Evolutionary conservation across 2,797 vertebrate species (phyloP), one percentile per base, ranked within the genome.

Genomic region (Triplophysa bombifrons): DNA sequence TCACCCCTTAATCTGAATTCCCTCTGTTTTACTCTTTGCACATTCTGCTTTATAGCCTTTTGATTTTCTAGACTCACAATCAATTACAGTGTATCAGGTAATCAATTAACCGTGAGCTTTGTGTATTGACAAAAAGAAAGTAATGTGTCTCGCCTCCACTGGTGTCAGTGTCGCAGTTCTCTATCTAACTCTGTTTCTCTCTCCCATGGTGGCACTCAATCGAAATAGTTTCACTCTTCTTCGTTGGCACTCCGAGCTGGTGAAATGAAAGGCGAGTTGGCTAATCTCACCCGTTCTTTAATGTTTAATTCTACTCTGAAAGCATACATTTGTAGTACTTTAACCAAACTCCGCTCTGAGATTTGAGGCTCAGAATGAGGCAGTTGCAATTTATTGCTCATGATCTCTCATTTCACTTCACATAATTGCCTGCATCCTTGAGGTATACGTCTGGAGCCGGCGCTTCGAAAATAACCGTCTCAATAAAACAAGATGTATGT

Each of bases 51-150:
- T 68, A 67, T 76, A 79, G 80, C 34, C 74, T 72, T 74, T 81
- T 72, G 20, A 78, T 80, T 82, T 71, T 67, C 58, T 75, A 84
- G 77, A 84, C 55, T 84, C 80, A 22, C 75, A 85, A 85, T 86
- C 82, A 84, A 82, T 87, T 60, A 80, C 74, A 76, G 76, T 67
- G 83, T 81, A 87, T 82, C 71, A 71, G 73, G 46, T 85, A 84
- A 90, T 89, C 84, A 84, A 60, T 90, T 83, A 83, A 83, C 73
- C 80, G 69, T 76, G 63, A 79, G 78, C 48, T 64, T 80, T 74
- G 67, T 74, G 83, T 82, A 84, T 79, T 80, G 84, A 80, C 66
- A 72, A 72, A 69, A 76, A 74, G 53, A 80, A n/a, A 48, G 73
- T 56, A 72, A 74, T 75, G 72, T 82, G 79, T 68, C 81, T 76